Percentiles rank a stretch among this genome's conserved stretches.
These are phyloP conservation scores for Thamnophis elegans DNA, from an alignment of 2,797 vertebrate species.

Conservation along the genomic window DNA sequence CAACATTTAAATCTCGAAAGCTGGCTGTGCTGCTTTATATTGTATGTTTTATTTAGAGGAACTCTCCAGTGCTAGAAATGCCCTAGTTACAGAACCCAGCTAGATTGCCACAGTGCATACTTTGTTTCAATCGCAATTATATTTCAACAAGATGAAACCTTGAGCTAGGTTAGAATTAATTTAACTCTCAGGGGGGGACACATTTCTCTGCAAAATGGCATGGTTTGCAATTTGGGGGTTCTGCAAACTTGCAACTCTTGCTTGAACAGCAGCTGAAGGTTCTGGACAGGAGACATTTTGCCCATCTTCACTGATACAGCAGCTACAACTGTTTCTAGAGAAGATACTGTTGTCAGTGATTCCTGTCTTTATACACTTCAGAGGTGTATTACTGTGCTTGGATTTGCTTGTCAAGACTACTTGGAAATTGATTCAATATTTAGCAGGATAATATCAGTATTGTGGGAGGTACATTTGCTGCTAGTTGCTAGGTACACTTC, in stretches of 20 bases:
- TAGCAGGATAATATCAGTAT: neutral
- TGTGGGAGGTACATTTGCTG: neutral
- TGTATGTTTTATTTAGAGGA: neutral
- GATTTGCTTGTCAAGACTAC: neutral
- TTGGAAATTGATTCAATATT: neutral
- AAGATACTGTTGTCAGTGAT: neutral
- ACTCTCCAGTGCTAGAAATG: neutral
- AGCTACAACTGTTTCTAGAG: neutral
- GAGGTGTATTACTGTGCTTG: neutral
- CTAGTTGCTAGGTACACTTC: neutral
- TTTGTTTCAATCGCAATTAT: neutral
- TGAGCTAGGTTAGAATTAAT: neutral
- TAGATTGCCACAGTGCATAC: neutral
- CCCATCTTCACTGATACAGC: neutral
- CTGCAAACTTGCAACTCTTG: neutral
- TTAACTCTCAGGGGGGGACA: neutral
- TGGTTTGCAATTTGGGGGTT: neutral
- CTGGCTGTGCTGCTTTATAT: neutral
- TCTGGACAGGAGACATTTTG: neutral
- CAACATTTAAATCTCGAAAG: neutral
- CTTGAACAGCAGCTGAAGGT: neutral
- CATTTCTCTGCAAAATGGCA: neutral
- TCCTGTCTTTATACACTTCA: neutral
- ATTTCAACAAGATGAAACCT: neutral
- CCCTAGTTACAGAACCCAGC: neutral